A percentile compares a stretch with the other conserved stretches of the same genome.
phyloP scores from a whole-genome alignment of 2,113 vertebrate genomes.

The Ginglymostoma cirratum region DNA sequence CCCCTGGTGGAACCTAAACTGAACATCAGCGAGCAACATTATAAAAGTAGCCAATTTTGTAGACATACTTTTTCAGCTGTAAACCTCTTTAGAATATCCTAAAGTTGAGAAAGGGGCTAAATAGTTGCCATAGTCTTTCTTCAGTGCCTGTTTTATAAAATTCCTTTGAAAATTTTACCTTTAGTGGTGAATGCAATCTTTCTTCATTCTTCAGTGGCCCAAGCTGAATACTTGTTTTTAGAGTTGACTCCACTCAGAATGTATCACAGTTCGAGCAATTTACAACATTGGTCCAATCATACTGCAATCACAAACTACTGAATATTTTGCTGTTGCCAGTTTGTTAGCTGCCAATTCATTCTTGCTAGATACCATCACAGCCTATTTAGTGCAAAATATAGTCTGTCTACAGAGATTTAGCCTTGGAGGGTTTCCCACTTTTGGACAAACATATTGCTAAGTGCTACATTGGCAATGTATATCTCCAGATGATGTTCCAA shows the following conservation, averaged over 20 bases:
- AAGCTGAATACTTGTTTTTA: not conserved
- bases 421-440: not conserved
- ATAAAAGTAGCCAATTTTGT: no score
- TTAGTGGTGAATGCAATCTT: not conserved
- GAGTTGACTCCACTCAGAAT: not conserved
- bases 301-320: not conserved
- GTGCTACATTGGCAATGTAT: not conserved
- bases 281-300: not conserved
- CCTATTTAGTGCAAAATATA: not conserved
- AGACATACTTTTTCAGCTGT: not conserved
- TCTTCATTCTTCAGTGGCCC: not conserved
- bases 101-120: not conserved
- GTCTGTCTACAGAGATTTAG: slow-evolving; percentile 8
- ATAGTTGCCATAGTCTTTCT: not conserved
- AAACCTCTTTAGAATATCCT: not conserved
- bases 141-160: not conserved
- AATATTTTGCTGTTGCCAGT: not conserved
- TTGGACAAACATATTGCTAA: not conserved
- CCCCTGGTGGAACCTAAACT: no score
- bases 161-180: not conserved
- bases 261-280: not conserved
- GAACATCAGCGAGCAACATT: no score
- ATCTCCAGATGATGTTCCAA: not conserved
- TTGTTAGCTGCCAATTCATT: not conserved
- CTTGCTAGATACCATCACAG: not conserved